A percentile compares a stretch with the other conserved stretches of the same genome.
phyloP scores from a whole-genome alignment of 2,113 vertebrate genomes.

The Nanger granti region DNA sequence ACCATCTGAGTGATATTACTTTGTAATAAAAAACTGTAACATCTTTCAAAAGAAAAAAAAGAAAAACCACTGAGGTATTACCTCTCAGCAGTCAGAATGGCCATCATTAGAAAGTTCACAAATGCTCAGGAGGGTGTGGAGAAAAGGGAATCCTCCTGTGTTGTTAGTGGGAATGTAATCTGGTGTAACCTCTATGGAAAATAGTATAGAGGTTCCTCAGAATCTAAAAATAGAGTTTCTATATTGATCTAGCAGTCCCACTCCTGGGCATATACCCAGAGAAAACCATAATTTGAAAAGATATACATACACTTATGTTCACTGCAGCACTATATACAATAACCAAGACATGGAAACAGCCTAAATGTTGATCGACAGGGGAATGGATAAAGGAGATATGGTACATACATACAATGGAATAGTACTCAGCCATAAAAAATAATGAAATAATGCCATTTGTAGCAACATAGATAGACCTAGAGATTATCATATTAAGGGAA shows the following conservation, averaged over 20 bases:
- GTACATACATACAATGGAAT: neutral
- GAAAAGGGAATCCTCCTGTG: neutral
- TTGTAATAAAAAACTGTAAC: too few relatives aligned
- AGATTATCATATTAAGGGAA: neutral
- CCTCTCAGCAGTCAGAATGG: neutral
- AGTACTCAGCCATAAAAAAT: neutral
- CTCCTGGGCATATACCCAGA: neutral
- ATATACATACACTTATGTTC: neutral
- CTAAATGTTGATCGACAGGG: neutral
- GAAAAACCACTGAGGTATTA: neutral
- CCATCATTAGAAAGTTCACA: neutral
- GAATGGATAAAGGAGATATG: neutral
- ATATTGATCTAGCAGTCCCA: neutral
- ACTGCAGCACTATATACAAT: neutral
- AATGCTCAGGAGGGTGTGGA: neutral
- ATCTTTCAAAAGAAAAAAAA: neutral
- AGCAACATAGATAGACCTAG: neutral
- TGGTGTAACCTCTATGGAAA: neutral
- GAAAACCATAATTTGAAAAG: neutral
- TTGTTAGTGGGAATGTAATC: neutral
- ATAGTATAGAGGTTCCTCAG: neutral
- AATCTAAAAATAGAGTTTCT: neutral
- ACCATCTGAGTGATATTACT: too few relatives aligned
- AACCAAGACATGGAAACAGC: neutral
- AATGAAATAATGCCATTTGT: neutral